Evolutionary conservation across 2,888 invertebrate genomes (phyloP), one percentile per base, ranked within the genome.

Genomic region (Ochropleura leucogaster): DNA sequence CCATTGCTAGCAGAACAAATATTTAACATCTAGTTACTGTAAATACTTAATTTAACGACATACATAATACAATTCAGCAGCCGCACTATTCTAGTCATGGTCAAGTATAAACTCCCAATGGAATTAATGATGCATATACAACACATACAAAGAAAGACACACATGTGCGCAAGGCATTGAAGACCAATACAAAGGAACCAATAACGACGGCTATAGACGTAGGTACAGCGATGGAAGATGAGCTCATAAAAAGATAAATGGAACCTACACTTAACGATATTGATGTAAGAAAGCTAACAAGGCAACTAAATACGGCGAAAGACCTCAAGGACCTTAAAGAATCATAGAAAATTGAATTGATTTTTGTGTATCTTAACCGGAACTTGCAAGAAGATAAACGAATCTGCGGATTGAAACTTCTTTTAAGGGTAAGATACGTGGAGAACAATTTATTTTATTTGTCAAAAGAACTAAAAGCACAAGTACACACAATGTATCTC

Each of bases 61-160:
- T 30, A 30, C 30, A 30, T 30, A 55, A 74, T 62, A 62, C 18
- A 49, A 55, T 62, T 47, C 47, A 79, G 18, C 44, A 55, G 62
- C 16, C 8, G 10, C 40, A 20, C 12, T 30, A 74, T 46, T 74
- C 44, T 30, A 63, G n/a, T 81, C 82, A 77, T 74, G 40, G 81
- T 51, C 62, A 77, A 74, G 76, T n/a, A 74, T 49, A 51, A 57
- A 44, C 40, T 77, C 82, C 46, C 63, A 57, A 44, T 57, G 16
- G 55, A 59, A 81, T 57, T 4, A 81, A 55, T 18, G 18, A 74
- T 62, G 53, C 53, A 53, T 53, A 60, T 47, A 30, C 49, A 53
- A 53, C 53, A 9, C n/a, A 42, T 46, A 42, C n/a, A 40, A 7
- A 44, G 6, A 20, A 46, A 44, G 8, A 74, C 14, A 77, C 18